These are phyloP conservation scores for Cydia pomonella DNA, from an alignment of 1,140 invertebrate species.

Conservation along the genomic window DNA sequence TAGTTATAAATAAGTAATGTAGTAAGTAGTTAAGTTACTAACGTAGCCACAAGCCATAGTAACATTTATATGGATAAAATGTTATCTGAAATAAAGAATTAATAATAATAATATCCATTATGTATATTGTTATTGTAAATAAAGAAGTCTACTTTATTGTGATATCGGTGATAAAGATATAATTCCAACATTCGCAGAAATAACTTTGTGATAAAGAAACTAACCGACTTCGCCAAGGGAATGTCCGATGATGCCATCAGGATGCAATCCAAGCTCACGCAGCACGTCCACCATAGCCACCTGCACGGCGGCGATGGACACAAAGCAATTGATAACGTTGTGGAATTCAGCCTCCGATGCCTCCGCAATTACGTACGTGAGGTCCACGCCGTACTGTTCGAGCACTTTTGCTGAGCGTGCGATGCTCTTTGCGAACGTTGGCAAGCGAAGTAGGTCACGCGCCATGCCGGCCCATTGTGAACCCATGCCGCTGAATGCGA, in stretches of 20 bases:
- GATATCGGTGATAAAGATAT: no score
- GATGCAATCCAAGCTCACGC: slow-evolving; percentile 86
- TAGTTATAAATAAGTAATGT: no score
- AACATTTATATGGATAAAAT: no score
- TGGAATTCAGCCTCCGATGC: slow-evolving; percentile 89
- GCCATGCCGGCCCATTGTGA: slow-evolving; percentile 98
- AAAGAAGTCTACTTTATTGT: no score
- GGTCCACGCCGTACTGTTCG: slow-evolving; percentile 88
- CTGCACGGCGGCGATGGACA: slow-evolving; percentile 97
- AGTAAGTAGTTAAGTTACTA: no score
- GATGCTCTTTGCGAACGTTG: slow-evolving; percentile 90
- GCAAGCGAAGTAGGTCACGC: slow-evolving; percentile 89
- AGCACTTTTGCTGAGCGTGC: slow-evolving; percentile 88
- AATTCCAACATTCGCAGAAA: no score
- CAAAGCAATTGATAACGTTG: slow-evolving; percentile 93
- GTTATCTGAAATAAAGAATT: no score
- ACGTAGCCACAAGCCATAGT: no score
- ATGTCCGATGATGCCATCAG: slow-evolving; percentile 97
- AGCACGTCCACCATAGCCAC: slow-evolving; percentile 95
- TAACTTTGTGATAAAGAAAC: neutral
- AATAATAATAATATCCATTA: no score
- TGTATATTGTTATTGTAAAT: no score
- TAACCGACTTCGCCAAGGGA: slow-evolving; percentile 93
- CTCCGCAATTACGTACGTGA: slow-evolving; percentile 91
- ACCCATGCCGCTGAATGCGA: slow-evolving; percentile 98